Conservation (phyloP, 2,797 vertebrate genomes). For the Adrianichthys oophorus region DNA sequence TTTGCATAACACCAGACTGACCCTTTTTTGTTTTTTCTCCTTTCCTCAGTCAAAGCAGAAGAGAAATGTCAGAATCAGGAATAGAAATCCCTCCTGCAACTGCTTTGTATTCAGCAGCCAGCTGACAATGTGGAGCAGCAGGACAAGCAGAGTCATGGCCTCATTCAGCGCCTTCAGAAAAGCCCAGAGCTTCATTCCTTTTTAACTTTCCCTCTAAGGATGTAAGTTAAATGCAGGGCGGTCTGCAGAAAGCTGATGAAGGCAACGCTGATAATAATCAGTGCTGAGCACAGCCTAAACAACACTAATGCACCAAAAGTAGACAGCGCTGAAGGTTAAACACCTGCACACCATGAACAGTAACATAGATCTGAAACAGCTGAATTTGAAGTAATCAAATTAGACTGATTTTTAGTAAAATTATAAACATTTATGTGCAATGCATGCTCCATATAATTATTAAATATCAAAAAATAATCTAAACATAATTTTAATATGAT, state of each 20-base stretch:
- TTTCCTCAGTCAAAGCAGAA: constrained; percentile 12
- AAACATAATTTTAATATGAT: too few species aligned
- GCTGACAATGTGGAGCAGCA: constrained; percentile 15
- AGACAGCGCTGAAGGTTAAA: neutral
- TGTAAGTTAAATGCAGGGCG: neutral
- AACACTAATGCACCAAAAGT: neutral
- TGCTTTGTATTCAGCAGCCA: constrained; percentile 46
- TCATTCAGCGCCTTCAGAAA: constrained; percentile 25
- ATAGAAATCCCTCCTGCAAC: constrained; percentile 16
- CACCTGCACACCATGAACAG: neutral
- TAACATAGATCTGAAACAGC: neutral
- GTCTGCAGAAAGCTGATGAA: constrained; percentile 26
- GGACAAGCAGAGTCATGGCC: constrained; percentile 26
- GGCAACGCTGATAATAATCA: constrained; percentile 19
- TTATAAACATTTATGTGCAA: neutral
- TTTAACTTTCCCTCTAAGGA: constrained; percentile 25
- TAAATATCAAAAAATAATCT: too few species aligned
- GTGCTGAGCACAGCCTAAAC: constrained; percentile 2
- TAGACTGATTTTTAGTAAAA: too few species aligned
- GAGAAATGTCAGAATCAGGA: constrained; percentile 8
- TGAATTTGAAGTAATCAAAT: neutral
- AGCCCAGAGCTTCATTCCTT: constrained; percentile 3
- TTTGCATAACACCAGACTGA: too few species aligned
- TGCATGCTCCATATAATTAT: neutral
- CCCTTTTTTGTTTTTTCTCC: neutral